A percentile compares a stretch with the other conserved stretches of the same genome.
phyloP scores from a whole-genome alignment of 1,140 invertebrate genomes.

The Drosophila azteca region DNA sequence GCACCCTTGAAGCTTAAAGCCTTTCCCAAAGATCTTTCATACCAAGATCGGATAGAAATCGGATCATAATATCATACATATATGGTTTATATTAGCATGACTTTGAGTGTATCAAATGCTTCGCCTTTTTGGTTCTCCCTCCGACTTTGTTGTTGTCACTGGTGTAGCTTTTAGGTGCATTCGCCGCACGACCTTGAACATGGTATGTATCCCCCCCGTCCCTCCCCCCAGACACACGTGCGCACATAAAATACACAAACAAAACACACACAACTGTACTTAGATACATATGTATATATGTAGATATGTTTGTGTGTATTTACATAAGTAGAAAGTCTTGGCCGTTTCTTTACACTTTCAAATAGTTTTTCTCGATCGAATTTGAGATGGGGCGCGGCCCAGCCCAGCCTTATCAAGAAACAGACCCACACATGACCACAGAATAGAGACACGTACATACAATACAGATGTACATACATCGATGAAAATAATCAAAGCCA shows the following conservation, averaged over 20 bases:
- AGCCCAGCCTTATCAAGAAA: too few relatives aligned
- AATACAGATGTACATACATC: slow-evolving; percentile 8
- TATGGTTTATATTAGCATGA: too few relatives aligned
- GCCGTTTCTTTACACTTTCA: slow-evolving; percentile 15
- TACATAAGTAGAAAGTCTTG: slow-evolving; percentile 3
- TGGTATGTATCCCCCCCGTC: slow-evolving; percentile 30
- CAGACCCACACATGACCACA: too few relatives aligned
- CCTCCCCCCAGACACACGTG: slow-evolving; percentile 50
- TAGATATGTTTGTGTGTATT: slow-evolving; percentile 7
- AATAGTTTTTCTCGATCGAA: slow-evolving; percentile 17
- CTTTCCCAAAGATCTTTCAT: too few relatives aligned
- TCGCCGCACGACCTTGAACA: slow-evolving; percentile 70
- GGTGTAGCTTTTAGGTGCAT: slow-evolving; percentile 62
- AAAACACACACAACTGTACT: neutral
- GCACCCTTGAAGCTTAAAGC: too few relatives aligned
- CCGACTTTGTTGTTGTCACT: slow-evolving; percentile 11
- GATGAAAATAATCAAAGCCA: too few relatives aligned
- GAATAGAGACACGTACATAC: too few relatives aligned
- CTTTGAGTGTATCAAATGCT: too few relatives aligned
- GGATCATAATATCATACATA: too few relatives aligned
- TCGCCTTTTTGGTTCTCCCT: neutral
- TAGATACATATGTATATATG: neutral
- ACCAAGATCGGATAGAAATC: too few relatives aligned
- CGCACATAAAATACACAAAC: slow-evolving; percentile 63
- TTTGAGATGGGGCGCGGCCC: neutral